Evolutionary conservation across 2,888 invertebrate genomes (phyloP).

Genomic region (Junonia oenone): DNA sequence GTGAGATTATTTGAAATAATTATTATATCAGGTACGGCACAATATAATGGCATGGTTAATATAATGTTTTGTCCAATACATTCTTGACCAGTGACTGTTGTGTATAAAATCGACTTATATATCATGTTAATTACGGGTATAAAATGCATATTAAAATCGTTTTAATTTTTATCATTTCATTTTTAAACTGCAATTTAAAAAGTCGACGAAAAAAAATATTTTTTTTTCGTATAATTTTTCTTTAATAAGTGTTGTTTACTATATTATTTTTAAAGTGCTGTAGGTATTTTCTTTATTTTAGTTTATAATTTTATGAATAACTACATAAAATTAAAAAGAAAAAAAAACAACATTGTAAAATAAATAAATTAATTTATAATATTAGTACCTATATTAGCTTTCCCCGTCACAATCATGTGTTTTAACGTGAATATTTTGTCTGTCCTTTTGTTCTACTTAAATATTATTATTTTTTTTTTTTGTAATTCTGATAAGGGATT

Average conservation of each 20-base stretch:
- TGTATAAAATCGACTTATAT: neutral
- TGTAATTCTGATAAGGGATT: neutral
- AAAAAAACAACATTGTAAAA: neutral
- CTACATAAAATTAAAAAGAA: neutral
- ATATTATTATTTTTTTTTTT: neutral
- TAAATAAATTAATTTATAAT: neutral
- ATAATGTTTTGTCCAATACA: neutral
- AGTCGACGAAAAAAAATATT: too few relatives aligned
- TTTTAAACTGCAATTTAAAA: too few relatives aligned
- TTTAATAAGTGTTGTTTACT: too few relatives aligned
- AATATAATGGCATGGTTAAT: too few relatives aligned
- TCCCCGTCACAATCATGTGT: neutral
- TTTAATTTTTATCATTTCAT: too few relatives aligned
- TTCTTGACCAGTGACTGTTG: neutral
- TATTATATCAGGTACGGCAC: too few relatives aligned
- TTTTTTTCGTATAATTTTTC: too few relatives aligned
- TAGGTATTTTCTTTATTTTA: too few relatives aligned
- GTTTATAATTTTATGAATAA: too few relatives aligned
- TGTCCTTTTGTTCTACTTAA: neutral
- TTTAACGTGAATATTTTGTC: neutral
- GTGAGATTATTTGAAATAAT: too few relatives aligned
- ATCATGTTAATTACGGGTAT: neutral
- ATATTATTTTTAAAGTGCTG: too few relatives aligned
- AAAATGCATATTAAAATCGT: neutral
- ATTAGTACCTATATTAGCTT: neutral